These are phyloP conservation scores for Palythoa grandis DNA, from an alignment of 92 coral and sea anemone species.

Conservation along the genomic window DNA sequence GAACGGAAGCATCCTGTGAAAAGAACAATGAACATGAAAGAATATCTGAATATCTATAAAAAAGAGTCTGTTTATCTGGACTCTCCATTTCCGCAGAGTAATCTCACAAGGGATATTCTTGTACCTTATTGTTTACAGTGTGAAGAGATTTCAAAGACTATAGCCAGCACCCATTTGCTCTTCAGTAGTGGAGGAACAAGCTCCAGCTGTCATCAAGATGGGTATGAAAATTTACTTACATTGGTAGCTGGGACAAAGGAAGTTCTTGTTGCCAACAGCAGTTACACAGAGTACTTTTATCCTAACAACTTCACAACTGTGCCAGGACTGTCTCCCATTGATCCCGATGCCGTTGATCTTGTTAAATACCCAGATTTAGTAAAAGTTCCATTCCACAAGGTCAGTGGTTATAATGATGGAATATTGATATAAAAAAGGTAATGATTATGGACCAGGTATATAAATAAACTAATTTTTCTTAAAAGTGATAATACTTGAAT, in stretches of 20 bases:
- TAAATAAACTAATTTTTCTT: too few species aligned
- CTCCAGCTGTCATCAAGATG: slow-evolving; percentile 90
- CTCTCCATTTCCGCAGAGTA: slow-evolving; percentile 89
- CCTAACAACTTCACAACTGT: slow-evolving; percentile 69
- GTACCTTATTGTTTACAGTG: slow-evolving; percentile 92
- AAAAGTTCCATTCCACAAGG: slow-evolving; percentile 91
- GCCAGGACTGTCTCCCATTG: slow-evolving; percentile 84
- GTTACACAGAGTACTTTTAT: slow-evolving; percentile 60
- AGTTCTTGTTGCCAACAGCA: slow-evolving; percentile 74
- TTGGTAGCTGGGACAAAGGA: slow-evolving; percentile 88
- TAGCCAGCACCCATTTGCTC: slow-evolving; percentile 77
- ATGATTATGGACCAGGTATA: neutral
- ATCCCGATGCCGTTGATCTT: slow-evolving; percentile 96
- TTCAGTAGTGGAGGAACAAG: slow-evolving; percentile 95
- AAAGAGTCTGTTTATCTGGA: slow-evolving; percentile 84
- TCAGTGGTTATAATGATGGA: slow-evolving; percentile 20
- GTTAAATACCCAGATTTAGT: slow-evolving; percentile 74
- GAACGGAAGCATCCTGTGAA: slow-evolving; percentile 83
- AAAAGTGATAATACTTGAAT: too few species aligned
- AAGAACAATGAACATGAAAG: slow-evolving; percentile 81
- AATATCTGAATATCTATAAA: slow-evolving; percentile 81
- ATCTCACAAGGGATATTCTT: slow-evolving; percentile 76
- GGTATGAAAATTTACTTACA: slow-evolving; percentile 85
- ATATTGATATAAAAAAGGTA: neutral
- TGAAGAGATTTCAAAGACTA: slow-evolving; percentile 69